Percentiles rank a stretch among this genome's conserved stretches.
phyloP scores from a whole-genome alignment of 92 coral and sea anemone genomes.

The Palythoa heliodiscus region DNA sequence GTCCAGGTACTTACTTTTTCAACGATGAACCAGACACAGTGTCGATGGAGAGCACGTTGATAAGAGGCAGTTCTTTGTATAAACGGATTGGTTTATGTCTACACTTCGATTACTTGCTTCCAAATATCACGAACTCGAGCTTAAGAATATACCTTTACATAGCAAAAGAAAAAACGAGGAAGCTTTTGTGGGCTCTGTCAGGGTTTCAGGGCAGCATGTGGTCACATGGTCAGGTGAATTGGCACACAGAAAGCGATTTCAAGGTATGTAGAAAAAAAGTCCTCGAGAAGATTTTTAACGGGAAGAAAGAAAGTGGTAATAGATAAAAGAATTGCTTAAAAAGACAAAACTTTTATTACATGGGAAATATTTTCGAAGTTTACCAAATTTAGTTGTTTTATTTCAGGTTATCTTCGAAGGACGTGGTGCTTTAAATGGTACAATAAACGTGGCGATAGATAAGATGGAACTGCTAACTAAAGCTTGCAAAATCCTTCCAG shows the following conservation, averaged over 20 bases:
- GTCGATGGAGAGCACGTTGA: slow-evolving; percentile 63
- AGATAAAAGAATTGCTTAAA: not conserved
- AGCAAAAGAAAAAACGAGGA: slow-evolving; percentile 30
- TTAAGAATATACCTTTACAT: slow-evolving; percentile 49
- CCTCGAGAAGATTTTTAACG: not conserved
- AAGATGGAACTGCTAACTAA: slow-evolving; percentile 52
- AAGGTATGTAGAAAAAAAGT: slow-evolving; percentile 54
- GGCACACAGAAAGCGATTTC: slow-evolving; percentile 45
- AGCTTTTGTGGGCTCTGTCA: slow-evolving; percentile 58
- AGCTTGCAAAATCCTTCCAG: slow-evolving; percentile 56
- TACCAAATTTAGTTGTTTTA: not conserved
- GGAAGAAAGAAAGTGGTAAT: not conserved
- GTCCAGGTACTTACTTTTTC: slow-evolving; percentile 32
- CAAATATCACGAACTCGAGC: slow-evolving; percentile 54
- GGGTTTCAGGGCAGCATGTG: slow-evolving; percentile 73
- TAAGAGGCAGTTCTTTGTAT: slow-evolving; percentile 36
- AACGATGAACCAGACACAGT: slow-evolving; percentile 24
- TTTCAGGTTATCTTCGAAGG: slow-evolving; percentile 52
- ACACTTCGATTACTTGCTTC: slow-evolving; percentile 59
- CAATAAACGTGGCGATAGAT: slow-evolving; percentile 47
- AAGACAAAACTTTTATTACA: not conserved
- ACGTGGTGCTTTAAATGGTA: slow-evolving; percentile 35
- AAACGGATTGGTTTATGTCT: slow-evolving; percentile 59
- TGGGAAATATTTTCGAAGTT: not conserved
- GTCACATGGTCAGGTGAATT: slow-evolving; percentile 64